phyloP scores from a whole-genome alignment of 2,888 invertebrate genomes.

The Tineola bisselliella region DNA sequence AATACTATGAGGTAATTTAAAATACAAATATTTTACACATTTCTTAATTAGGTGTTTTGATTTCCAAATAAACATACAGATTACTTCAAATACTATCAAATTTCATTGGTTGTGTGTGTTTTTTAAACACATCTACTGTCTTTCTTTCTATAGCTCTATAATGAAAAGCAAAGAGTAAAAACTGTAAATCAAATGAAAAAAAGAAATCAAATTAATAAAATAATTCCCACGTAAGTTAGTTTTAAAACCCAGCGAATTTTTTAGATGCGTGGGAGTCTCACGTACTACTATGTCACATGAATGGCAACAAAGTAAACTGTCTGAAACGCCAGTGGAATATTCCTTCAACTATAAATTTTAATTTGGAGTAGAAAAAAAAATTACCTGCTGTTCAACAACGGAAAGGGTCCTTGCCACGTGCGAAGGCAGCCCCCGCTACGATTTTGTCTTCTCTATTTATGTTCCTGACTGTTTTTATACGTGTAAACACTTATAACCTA shows the following conservation, averaged over 20 bases:
- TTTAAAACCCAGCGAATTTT: neutral
- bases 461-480: conserved; percentile 18
- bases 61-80: neutral
- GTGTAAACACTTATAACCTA: conserved; percentile 21
- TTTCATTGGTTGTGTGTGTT: neutral
- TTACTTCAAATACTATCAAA: neutral
- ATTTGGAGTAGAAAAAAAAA: conserved; percentile 45
- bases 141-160: too few species aligned
- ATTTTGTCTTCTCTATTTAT: conserved; percentile 10
- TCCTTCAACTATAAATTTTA: conserved; percentile 22
- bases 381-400: conserved; percentile 61
- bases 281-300: neutral
- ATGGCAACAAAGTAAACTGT: neutral
- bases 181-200: too few species aligned
- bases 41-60: neutral
- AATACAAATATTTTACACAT: neutral
- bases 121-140: too few species aligned
- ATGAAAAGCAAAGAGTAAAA: too few species aligned
- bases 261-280: neutral
- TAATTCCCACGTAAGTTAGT: too few species aligned
- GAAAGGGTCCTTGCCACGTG: conserved; percentile 63
- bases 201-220: too few species aligned
- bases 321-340: neutral
- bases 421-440: conserved; percentile 22
- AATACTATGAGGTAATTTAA: neutral